Base-by-base conservation (phyloP, 2,113 vertebrate species). In the Thalassoma bifasciatum region DNA sequence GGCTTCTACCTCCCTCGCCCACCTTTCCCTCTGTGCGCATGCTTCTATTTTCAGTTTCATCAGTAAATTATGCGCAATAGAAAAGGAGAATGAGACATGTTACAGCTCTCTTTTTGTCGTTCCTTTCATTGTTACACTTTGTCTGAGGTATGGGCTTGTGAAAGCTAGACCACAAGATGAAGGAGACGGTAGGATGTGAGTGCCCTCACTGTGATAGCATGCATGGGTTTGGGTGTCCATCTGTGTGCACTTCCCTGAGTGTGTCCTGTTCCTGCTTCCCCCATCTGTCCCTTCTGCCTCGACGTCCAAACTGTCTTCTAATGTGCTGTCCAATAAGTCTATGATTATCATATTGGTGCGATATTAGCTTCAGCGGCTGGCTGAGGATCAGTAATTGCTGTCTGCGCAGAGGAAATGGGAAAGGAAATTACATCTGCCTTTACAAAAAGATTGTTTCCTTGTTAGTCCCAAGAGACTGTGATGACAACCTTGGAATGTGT, bases 341-440 rank as follows among this genome's bases (percentile, higher is more conserved):
- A 64, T 89, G 86, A 91, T 90, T 86, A 91, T 90, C 79, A 87
- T 91, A 91, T 90, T 26, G 82, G 67, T 78, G 77, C 85, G 77
- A 80, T 88, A 91, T 91, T 91, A 90, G 84, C 85, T 89, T 89
- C 86, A 86, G 64, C 14, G 79, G 58, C 73, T 82, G 82, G 82
- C 72, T 81, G 70, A 83, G 81, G 81, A 92, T 86, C 86, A 84
- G 86, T 91, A 91, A 92, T 92, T 90, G 89, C 76, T 72, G 81
- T 87, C 83, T 24, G 10, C 72, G 77, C 75, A 81, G 79, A 79
- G 90, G 85, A 91, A 92, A 91, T 90, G 84, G 87, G 79, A 82
- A 88, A 79, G 86, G 89, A 92, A 90, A 92, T 92, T 86, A 87
- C 90, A 91, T 89, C 84, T 81, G 81, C 71, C 86, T 79, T 79